phyloP scores from a whole-genome alignment of 1,140 invertebrate species.

The Leucophenga varia region DNA sequence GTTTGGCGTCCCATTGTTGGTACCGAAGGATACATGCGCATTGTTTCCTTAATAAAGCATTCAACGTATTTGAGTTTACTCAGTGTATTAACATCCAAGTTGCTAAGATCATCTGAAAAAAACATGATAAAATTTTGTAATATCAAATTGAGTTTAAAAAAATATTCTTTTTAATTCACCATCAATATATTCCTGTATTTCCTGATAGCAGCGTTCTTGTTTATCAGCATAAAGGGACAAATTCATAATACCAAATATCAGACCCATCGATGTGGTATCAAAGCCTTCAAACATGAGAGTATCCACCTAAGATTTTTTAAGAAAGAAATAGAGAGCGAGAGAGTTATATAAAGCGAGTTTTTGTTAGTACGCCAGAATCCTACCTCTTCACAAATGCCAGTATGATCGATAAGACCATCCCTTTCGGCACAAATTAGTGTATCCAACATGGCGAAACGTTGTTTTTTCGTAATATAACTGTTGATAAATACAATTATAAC shows the following conservation, averaged over 20 bases:
- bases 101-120: conserved; percentile 7
- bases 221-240: conserved; percentile 62
- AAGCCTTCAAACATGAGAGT: conserved; percentile 75
- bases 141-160: no score
- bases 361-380: no score
- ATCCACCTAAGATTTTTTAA: no score
- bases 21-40: conserved; percentile 66
- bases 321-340: no score
- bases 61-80: conserved; percentile 66
- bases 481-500: background rate
- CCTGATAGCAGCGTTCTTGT: conserved; percentile 63
- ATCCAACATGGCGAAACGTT: conserved; percentile 75
- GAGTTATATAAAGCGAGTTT: no score
- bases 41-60: conserved; percentile 62
- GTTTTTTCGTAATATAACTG: conserved; percentile 42
- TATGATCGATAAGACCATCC: conserved; percentile 58
- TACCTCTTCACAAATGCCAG: conserved; percentile 75
- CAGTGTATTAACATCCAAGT: conserved; percentile 57
- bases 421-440: conserved; percentile 64
- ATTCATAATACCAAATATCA: conserved; percentile 62
- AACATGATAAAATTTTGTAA: no score
- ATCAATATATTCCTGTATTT: conserved; percentile 9
- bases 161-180: no score
- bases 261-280: conserved; percentile 67
- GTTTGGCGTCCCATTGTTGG: conserved; percentile 63